phyloP scores from a whole-genome alignment of 92 coral and sea anemone genomes.

The Chrysogorgia sp. region DNA sequence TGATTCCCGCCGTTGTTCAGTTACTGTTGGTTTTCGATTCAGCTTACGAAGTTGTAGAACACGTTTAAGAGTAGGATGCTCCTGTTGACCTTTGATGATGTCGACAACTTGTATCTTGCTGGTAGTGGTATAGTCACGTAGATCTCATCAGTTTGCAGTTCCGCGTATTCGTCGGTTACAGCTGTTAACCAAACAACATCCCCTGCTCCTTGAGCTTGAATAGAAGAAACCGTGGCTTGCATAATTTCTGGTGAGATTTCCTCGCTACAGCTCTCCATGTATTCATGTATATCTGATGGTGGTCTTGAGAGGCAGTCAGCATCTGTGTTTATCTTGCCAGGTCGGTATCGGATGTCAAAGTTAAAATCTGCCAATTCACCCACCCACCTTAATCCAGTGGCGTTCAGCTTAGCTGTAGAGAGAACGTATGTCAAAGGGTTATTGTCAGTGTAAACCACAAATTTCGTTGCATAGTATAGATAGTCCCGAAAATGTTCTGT shows the following conservation, averaged over 20 bases:
- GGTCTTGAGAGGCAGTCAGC: slow-evolving; percentile 51
- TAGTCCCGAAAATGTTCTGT: slow-evolving; percentile 56
- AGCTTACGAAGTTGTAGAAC: slow-evolving; percentile 50
- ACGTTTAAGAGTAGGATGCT: slow-evolving; percentile 37
- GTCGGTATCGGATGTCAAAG: slow-evolving; percentile 48
- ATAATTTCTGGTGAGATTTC: slow-evolving; percentile 42
- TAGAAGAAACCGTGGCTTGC: slow-evolving; percentile 39
- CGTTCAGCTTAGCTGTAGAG: slow-evolving; percentile 48
- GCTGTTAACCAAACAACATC: slow-evolving; percentile 41
- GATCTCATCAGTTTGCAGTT: neutral
- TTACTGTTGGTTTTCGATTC: slow-evolving; percentile 42
- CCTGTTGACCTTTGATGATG: slow-evolving; percentile 29
- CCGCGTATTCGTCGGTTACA: neutral
- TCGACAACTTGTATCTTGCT: neutral
- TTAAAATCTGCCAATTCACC: slow-evolving; percentile 52
- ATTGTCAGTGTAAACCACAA: slow-evolving; percentile 41
- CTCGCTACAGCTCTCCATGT: slow-evolving; percentile 43
- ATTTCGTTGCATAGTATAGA: slow-evolving; percentile 38
- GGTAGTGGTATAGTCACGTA: neutral
- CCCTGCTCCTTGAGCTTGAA: slow-evolving; percentile 39
- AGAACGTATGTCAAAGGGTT: slow-evolving; percentile 51
- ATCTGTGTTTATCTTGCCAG: slow-evolving; percentile 33
- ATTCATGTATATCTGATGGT: slow-evolving; percentile 47
- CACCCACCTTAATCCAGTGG: slow-evolving; percentile 56
- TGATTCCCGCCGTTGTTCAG: slow-evolving; percentile 48